phyloP scores from a whole-genome alignment of 1,140 invertebrate genomes.

The Leptestheria dahalacensis region DNA sequence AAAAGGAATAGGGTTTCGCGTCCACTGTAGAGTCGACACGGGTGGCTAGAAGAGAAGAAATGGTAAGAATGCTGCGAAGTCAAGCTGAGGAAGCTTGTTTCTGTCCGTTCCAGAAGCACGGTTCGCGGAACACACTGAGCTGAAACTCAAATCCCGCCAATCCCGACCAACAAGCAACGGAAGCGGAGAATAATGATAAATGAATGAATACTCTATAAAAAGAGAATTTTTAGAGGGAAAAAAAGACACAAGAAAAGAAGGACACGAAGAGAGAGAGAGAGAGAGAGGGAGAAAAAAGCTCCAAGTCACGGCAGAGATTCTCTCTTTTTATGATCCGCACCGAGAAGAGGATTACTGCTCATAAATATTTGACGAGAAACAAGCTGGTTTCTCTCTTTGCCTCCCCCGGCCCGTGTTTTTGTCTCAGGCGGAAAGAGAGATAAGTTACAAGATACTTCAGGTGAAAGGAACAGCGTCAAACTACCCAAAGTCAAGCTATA shows the following conservation, averaged over 20 bases:
- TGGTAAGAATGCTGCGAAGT: neutral
- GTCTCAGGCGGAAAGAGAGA: too few relatives aligned
- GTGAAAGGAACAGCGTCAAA: too few relatives aligned
- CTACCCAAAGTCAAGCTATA: too few relatives aligned
- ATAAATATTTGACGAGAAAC: neutral
- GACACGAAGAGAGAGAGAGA: slow-evolving; percentile 1
- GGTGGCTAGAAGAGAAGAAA: neutral
- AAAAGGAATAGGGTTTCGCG: too few relatives aligned
- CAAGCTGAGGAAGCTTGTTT: neutral
- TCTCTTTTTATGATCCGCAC: neutral
- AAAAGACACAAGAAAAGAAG: slow-evolving; percentile 1
- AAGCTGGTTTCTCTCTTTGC: too few relatives aligned
- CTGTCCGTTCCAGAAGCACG: neutral
- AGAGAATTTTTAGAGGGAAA: slow-evolving; percentile 4
- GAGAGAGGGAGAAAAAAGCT: too few relatives aligned
- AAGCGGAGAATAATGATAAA: neutral
- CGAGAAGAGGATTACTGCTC: neutral
- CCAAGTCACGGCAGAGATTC: slow-evolving; percentile 3
- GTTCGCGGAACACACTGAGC: neutral
- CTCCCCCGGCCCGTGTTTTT: too few relatives aligned
- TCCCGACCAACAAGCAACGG: neutral
- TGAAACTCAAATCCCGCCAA: neutral
- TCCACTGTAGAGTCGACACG: neutral
- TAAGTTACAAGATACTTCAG: too few relatives aligned
- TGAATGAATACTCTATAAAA: neutral